Evolutionary conservation across 1,140 invertebrate species (phyloP).

Genomic region (Metopolophium dirhodum): DNA sequence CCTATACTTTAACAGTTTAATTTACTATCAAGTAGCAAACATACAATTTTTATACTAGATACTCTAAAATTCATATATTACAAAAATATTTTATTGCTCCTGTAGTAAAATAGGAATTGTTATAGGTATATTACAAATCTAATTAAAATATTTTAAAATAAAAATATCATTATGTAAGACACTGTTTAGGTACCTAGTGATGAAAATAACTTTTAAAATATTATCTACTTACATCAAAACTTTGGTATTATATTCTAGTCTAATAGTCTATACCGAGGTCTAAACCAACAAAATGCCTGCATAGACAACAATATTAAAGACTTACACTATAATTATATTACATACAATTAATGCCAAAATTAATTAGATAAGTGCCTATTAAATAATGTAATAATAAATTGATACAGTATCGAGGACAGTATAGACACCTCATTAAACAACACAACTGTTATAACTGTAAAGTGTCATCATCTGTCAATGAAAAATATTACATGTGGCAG

Average conservation of each 20-base stretch:
- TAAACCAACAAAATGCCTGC: neutral
- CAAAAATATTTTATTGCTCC: neutral
- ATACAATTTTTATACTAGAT: neutral
- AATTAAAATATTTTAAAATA: too few species aligned
- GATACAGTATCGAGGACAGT: neutral
- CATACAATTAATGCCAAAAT: neutral
- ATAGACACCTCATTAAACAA: slow-evolving; percentile 9
- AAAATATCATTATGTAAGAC: too few species aligned
- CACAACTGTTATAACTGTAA: slow-evolving; percentile 7
- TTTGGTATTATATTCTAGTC: neutral
- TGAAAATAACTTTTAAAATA: neutral
- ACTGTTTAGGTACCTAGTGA: neutral
- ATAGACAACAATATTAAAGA: neutral
- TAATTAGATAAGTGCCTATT: neutral
- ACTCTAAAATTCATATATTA: neutral
- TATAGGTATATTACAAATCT: too few species aligned
- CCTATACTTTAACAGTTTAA: neutral
- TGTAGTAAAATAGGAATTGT: neutral
- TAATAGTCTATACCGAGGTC: neutral
- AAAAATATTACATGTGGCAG: slow-evolving; percentile 18
- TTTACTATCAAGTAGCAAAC: neutral
- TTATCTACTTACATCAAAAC: neutral
- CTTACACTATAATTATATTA: neutral
- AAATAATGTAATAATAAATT: slow-evolving; percentile 27
- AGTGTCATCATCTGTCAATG: neutral